Evolutionary conservation across 2,797 vertebrate species (phyloP).

Genomic region (Poecile montanus): DNA sequence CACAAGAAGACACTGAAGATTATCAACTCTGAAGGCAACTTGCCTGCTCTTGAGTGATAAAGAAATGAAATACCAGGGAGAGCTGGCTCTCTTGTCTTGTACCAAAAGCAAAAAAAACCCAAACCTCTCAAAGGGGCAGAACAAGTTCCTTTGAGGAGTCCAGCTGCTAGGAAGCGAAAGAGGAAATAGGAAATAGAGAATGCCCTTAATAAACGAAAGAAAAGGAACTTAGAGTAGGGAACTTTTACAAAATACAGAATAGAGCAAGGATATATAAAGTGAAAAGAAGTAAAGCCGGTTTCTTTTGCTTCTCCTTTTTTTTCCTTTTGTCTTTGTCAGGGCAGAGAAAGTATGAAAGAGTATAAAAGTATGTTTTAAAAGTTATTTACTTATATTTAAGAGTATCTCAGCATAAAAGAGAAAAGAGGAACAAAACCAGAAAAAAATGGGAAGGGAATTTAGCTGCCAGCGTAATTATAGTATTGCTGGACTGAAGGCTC

Average conservation of each 20-base stretch:
- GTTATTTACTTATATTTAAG: too few relatives aligned
- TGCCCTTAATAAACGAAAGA: neutral
- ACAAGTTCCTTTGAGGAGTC: neutral
- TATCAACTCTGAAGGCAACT: constrained; percentile 4
- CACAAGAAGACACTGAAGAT: neutral
- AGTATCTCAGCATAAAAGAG: neutral
- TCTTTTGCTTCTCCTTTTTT: neutral
- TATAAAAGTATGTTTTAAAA: too few relatives aligned
- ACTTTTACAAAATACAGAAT: neutral
- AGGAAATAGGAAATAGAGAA: neutral
- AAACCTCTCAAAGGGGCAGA: neutral
- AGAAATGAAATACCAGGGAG: neutral
- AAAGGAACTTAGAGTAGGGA: neutral
- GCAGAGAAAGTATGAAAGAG: too few relatives aligned
- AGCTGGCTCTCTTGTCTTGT: neutral
- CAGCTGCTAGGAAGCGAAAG: neutral
- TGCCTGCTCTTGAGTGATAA: constrained; percentile 41
- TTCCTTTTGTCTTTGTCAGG: neutral
- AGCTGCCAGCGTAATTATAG: neutral
- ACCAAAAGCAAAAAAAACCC: neutral
- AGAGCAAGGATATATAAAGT: neutral
- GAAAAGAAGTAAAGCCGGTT: neutral
- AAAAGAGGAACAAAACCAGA: neutral
- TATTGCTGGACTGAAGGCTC: neutral
- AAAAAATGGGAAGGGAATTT: neutral